Evolutionary conservation across 2,113 vertebrate genomes (phyloP).

Genomic region (Zeus faber): DNA sequence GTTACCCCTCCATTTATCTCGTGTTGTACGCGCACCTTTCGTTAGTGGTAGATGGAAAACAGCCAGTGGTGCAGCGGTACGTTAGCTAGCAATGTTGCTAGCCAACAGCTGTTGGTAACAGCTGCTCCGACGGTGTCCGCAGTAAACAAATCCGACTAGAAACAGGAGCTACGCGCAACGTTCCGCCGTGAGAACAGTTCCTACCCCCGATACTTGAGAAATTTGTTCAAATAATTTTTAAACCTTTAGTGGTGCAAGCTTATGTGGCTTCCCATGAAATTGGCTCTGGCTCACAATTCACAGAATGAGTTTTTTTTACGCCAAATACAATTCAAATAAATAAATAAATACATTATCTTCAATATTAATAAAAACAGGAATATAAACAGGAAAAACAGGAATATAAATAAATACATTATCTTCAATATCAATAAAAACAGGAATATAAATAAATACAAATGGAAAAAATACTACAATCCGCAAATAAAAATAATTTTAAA

Average conservation of each 20-base stretch:
- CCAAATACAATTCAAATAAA: neutral
- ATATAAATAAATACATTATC: too few relatives aligned
- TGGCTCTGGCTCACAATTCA: too few relatives aligned
- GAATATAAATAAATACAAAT: too few relatives aligned
- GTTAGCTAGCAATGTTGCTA: neutral
- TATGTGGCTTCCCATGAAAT: too few relatives aligned
- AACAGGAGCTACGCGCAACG: neutral
- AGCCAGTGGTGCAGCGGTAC: neutral
- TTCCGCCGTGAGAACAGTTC: neutral
- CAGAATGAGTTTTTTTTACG: too few relatives aligned
- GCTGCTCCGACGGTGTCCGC: slow-evolving; percentile 13
- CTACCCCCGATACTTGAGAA: neutral
- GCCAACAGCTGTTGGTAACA: neutral
- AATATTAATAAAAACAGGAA: too few relatives aligned
- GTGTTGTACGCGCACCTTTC: too few relatives aligned
- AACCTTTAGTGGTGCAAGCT: neutral
- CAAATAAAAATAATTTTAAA: too few relatives aligned
- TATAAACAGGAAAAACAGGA: too few relatives aligned
- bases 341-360: neutral
- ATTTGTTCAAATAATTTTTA: neutral
- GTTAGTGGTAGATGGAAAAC: neutral
- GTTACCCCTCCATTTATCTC: too few relatives aligned
- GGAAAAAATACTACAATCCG: too few relatives aligned
- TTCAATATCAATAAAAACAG: too few relatives aligned
- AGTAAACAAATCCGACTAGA: slow-evolving; percentile 46